Evolutionary conservation across 2,113 vertebrate genomes (phyloP), one percentile per base, ranked within the genome.

Genomic region (Puffinus mauretanicus): DNA sequence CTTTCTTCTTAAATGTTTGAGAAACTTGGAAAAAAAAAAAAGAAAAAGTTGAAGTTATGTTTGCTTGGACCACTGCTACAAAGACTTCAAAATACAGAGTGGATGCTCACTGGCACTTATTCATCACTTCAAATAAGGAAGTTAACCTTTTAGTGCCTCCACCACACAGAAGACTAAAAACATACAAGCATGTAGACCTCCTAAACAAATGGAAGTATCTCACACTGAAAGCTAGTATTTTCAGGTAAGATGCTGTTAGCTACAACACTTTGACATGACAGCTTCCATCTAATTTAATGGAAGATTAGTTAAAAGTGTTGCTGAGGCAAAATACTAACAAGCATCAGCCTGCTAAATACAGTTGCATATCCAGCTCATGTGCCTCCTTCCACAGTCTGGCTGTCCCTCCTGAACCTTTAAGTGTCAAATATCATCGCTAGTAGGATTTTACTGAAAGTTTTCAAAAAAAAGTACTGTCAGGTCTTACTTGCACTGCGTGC

Each of bases 401-500:
- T 52, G 47, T 30, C 36, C 65, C 60, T 91, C 42, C 62, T 77
- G 62, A 90, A 58, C 64, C 38, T 66, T 4, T 22, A 66, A 54
- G 58, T 32, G 30, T 66, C 47, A 66, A 49, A 5, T 20, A 61
- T 21, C 49, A 54, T 13, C 13, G 12, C 69, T 47, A 58, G 51
- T 7, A 40, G 24, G 36, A 77, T 82, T 69, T 90, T 34, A 82
- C 51, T 64, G 24, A 57, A 82, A 82, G 55, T 22, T 76, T 38
- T 46, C 71, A 20, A 73, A 22, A 40, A 52, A 62, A 64, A 36
- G 11, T 12, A 24, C 29, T 96, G 54, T 70, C 86, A 90, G 72
- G 46, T 81, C 98, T 98, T 98, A 99, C 99, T 98, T 99, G 99
- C 82, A 99, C 98, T 16, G 99, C 99, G 4, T 99, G 99, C 97